phyloP scores from a whole-genome alignment of 2,113 vertebrate genomes.

The Epinephelus cyanopodus region DNA sequence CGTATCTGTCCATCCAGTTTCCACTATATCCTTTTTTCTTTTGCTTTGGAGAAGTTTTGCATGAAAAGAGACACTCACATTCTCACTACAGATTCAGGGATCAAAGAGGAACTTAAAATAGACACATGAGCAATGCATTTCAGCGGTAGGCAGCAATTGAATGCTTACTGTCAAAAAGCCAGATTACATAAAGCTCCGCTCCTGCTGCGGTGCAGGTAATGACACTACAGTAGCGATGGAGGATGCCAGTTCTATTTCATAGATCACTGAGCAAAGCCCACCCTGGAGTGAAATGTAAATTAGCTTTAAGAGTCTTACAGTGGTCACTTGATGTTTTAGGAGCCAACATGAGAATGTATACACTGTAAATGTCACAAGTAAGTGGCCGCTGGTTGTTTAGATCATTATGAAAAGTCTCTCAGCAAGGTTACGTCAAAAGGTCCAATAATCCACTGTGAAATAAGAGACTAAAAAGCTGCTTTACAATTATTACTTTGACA shows the following conservation, averaged over 20 bases:
- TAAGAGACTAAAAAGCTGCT: conserved; percentile 11
- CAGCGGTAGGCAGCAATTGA: conserved; percentile 40
- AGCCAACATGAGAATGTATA: conserved; percentile 11
- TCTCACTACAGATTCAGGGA: conserved; percentile 28
- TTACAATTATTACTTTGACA: conserved; percentile 18
- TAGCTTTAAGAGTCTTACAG: conserved; percentile 8
- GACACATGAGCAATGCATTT: conserved; percentile 45
- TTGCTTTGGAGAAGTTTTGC: not conserved
- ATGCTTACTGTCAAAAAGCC: conserved; percentile 59
- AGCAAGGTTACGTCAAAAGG: conserved; percentile 28
- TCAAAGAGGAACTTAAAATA: conserved; percentile 61
- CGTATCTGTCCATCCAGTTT: not conserved
- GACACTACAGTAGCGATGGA: conserved; percentile 47
- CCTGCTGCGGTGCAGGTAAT: conserved; percentile 63
- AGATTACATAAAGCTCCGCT: conserved; percentile 69
- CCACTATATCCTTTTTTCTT: not conserved
- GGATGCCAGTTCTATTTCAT: conserved; percentile 63
- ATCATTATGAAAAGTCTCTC: not conserved
- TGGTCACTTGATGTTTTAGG: conserved; percentile 14
- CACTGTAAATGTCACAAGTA: conserved; percentile 3
- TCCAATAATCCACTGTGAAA: conserved; percentile 11
- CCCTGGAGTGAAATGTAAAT: conserved; percentile 51
- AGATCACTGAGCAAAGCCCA: conserved; percentile 53
- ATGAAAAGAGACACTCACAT: conserved; percentile 1
- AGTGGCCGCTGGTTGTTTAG: conserved; percentile 5